Conservation (phyloP, 2,888 invertebrate genomes). For the Phytoseiulus persimilis region DNA sequence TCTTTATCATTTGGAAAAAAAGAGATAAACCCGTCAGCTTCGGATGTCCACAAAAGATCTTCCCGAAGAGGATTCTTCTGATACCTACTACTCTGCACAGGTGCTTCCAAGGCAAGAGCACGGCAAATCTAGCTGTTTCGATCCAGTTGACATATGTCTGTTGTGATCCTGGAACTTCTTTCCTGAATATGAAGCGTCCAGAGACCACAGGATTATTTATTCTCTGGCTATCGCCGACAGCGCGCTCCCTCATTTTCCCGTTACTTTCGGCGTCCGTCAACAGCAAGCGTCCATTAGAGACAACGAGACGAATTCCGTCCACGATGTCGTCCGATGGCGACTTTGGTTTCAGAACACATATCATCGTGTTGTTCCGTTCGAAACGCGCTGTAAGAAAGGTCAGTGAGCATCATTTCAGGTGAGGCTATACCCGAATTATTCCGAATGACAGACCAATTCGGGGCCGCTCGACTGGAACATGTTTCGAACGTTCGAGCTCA, state of each 20-base stretch:
- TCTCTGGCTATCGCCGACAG: not conserved
- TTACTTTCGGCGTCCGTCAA: not conserved
- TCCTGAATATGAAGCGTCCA: not conserved
- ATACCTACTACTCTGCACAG: not conserved
- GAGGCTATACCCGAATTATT: no score
- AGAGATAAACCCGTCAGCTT: not conserved
- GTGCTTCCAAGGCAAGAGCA: not conserved
- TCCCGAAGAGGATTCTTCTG: not conserved
- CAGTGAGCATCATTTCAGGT: no score
- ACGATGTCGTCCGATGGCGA: no score
- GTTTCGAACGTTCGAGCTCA: no score
- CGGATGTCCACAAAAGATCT: not conserved
- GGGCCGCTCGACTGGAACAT: no score
- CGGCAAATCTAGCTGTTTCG: not conserved
- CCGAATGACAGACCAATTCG: no score
- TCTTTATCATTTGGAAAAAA: not conserved
- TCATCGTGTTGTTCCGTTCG: no score
- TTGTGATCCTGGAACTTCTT: not conserved
- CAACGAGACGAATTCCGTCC: no score
- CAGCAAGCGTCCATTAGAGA: no score
- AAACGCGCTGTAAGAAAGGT: no score
- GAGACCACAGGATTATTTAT: not conserved
- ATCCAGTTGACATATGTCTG: not conserved
- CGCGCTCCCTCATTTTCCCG: not conserved
- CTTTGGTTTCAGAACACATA: no score